Evolutionary conservation across 1,140 invertebrate species (phyloP).

Genomic region (Drosophila arawakana): DNA sequence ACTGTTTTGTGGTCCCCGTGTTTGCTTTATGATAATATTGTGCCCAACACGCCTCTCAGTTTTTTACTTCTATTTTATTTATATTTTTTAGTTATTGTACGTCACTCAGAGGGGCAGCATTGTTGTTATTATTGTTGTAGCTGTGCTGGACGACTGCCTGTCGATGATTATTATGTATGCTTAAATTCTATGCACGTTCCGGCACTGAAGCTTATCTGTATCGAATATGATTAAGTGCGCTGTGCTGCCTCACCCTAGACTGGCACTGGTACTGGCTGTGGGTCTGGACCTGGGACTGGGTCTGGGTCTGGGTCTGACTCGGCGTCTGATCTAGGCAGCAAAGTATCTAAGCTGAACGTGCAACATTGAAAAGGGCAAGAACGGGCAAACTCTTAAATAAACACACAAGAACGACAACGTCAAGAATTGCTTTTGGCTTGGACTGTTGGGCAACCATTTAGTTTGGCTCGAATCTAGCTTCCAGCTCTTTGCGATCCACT

Average conservation of each 20-base stretch:
- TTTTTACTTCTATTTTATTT: slow-evolving; percentile 12
- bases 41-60: slow-evolving; percentile 43
- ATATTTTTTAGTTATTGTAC: slow-evolving; percentile 44
- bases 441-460: slow-evolving; percentile 14
- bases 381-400: slow-evolving; percentile 67
- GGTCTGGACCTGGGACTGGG: slow-evolving; percentile 4
- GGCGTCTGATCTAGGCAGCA: slow-evolving; percentile 36
- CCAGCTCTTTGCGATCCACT: slow-evolving; percentile 27
- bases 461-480: slow-evolving; percentile 47
- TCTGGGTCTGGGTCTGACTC: not conserved
- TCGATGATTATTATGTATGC: slow-evolving; percentile 81
- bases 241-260: slow-evolving; percentile 62
- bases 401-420: slow-evolving; percentile 58
- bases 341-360: slow-evolving; percentile 55
- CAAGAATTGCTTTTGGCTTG: slow-evolving; percentile 10
- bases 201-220: slow-evolving; percentile 82
- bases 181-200: slow-evolving; percentile 80
- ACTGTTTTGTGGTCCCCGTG: slow-evolving; percentile 44
- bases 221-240: slow-evolving; percentile 83
- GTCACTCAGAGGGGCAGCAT: slow-evolving; percentile 47
- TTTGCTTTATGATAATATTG: slow-evolving; percentile 72
- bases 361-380: slow-evolving; percentile 73
- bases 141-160: slow-evolving; percentile 46
- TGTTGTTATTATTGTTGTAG: slow-evolving; percentile 28
- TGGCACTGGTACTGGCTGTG: not conserved